Evolutionary conservation across 2,888 invertebrate genomes (phyloP).

Genomic region (Sympetrum striolatum): DNA sequence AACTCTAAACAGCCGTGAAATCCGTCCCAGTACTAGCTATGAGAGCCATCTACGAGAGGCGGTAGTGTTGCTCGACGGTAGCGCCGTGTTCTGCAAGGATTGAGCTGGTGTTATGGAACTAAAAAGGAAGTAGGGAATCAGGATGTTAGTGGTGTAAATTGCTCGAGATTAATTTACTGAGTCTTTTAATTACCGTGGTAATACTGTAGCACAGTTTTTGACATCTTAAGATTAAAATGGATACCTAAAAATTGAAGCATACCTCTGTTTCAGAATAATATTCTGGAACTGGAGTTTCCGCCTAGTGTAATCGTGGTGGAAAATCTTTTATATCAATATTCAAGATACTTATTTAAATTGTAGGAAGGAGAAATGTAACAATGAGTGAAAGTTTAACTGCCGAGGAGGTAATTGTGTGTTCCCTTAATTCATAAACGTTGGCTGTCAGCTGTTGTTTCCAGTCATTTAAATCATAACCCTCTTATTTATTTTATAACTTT

Average conservation of each 20-base stretch:
- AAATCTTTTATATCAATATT: neutral
- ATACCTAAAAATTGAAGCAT: too few relatives aligned
- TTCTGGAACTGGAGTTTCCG: neutral
- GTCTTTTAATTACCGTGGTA: too few relatives aligned
- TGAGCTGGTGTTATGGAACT: neutral
- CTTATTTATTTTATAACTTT: too few relatives aligned
- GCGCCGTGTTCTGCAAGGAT: neutral
- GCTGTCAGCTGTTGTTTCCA: too few relatives aligned
- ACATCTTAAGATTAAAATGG: too few relatives aligned
- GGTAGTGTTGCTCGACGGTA: neutral
- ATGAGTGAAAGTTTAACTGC: slow-evolving; percentile 22
- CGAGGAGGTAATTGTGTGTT: slow-evolving; percentile 1
- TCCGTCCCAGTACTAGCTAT: too few relatives aligned
- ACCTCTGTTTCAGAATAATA: neutral
- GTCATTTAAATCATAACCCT: too few relatives aligned
- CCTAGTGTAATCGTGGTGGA: neutral
- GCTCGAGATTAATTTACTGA: neutral
- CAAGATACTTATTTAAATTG: neutral
- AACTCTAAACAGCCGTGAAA: too few relatives aligned
- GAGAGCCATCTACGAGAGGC: too few relatives aligned
- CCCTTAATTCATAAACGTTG: too few relatives aligned
- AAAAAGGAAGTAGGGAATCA: neutral
- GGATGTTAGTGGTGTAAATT: neutral
- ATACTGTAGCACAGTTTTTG: too few relatives aligned
- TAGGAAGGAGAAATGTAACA: neutral